phyloP scores from a whole-genome alignment of 2,888 invertebrate genomes.

The Steromphala cineraria region DNA sequence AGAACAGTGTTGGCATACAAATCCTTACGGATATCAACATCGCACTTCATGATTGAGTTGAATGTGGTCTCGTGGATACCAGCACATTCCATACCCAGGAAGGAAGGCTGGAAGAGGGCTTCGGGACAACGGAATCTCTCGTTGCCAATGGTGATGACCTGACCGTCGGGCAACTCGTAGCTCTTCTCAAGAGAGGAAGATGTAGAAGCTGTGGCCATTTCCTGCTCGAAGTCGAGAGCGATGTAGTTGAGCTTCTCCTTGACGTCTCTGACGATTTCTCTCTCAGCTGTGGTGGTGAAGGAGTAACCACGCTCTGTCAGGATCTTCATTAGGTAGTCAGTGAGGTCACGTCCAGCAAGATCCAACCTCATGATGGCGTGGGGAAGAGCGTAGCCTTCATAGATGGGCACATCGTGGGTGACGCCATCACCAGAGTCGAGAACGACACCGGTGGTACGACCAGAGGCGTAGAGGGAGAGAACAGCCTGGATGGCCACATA shows the following conservation, averaged over 20 bases:
- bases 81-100: no score
- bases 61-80: no score
- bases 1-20: no score
- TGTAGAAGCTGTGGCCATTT: constrained; percentile 81
- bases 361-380: constrained; percentile 57
- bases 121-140: constrained; percentile 58
- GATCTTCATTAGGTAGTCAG: constrained; percentile 77
- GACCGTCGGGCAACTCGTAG: constrained; percentile 63
- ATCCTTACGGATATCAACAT: no score
- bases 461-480: constrained; percentile 92
- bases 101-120: no score
- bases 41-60: no score
- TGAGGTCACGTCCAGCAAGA: constrained; percentile 68
- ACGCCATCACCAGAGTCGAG: constrained; percentile 95
- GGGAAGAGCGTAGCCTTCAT: constrained; percentile 78
- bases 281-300: constrained; percentile 76
- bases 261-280: constrained; percentile 95
- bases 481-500: constrained; percentile 95
- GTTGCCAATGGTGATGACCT: constrained; percentile 52
- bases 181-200: constrained; percentile 52
- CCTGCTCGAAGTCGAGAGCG: constrained; percentile 93
- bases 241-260: constrained; percentile 95
- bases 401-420: constrained; percentile 90
- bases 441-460: constrained; percentile 94
- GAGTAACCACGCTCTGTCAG: constrained; percentile 74